These are phyloP conservation scores for Aquatica leii DNA, from an alignment of 2,888 invertebrate species.

Conservation along the genomic window DNA sequence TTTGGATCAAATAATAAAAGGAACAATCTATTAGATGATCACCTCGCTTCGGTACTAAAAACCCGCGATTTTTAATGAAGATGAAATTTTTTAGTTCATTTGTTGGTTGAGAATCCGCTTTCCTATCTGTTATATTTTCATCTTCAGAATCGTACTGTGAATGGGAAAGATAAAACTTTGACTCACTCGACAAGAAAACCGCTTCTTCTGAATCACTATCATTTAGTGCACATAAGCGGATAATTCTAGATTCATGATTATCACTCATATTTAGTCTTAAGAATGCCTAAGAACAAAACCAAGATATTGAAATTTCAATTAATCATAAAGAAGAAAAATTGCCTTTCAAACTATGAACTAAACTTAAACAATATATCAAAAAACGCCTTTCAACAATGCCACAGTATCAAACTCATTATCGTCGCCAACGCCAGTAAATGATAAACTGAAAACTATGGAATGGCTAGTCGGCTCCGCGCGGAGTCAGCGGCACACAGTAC, in stretches of 20 bases:
- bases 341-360: neutral
- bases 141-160: neutral
- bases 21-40: neutral
- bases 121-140: neutral
- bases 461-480: neutral
- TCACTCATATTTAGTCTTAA: no score
- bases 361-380: neutral
- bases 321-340: no score
- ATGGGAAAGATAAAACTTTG: neutral
- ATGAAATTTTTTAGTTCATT: neutral
- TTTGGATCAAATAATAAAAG: neutral
- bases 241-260: no score
- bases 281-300: no score
- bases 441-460: no score
- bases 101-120: neutral
- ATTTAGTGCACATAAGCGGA: no score
- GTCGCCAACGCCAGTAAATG: neutral
- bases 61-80: neutral
- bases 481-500: neutral
- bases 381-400: neutral
- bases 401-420: neutral
- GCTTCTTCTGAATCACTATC: neutral
- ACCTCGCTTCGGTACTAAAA: neutral
- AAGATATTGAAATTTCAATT: no score
- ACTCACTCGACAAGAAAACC: neutral